phyloP scores from a whole-genome alignment of 2,113 vertebrate species.

The Gallinago paraguaiae region DNA sequence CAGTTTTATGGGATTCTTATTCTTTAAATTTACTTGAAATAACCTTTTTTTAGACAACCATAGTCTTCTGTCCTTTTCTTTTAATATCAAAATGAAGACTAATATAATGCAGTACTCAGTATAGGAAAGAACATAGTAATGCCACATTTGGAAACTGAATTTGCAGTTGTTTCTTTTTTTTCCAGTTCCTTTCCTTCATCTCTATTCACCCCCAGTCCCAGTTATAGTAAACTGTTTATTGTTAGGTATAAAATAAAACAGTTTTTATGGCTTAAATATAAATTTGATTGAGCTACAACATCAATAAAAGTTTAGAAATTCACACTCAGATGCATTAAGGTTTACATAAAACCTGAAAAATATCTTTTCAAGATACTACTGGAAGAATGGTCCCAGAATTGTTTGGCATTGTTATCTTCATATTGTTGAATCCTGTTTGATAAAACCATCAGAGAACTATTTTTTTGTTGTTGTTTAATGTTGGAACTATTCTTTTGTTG shows the following conservation, averaged over 20 bases:
- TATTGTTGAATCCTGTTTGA: not conserved
- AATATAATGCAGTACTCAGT: not conserved
- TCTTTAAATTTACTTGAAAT: not conserved
- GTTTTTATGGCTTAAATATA: not conserved
- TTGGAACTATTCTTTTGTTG: no score
- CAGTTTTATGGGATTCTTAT: not conserved
- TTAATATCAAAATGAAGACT: not conserved
- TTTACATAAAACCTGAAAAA: not conserved
- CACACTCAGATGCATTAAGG: not conserved
- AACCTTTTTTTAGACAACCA: not conserved
- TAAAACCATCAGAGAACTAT: not conserved
- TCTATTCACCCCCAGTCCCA: not conserved
- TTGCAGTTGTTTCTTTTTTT: not conserved
- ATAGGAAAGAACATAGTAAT: not conserved
- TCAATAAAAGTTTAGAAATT: not conserved
- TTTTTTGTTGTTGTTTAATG: not conserved
- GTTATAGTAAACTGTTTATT: not conserved
- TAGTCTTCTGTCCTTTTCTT: not conserved
- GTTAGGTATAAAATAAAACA: not conserved
- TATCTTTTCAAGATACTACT: not conserved
- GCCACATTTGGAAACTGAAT: not conserved
- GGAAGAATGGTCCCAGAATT: not conserved
- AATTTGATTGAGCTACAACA: not conserved
- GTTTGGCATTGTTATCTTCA: not conserved
- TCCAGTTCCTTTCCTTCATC: not conserved